Conservation (phyloP, 2,797 vertebrate species). For the Siniperca undulata region DNA sequence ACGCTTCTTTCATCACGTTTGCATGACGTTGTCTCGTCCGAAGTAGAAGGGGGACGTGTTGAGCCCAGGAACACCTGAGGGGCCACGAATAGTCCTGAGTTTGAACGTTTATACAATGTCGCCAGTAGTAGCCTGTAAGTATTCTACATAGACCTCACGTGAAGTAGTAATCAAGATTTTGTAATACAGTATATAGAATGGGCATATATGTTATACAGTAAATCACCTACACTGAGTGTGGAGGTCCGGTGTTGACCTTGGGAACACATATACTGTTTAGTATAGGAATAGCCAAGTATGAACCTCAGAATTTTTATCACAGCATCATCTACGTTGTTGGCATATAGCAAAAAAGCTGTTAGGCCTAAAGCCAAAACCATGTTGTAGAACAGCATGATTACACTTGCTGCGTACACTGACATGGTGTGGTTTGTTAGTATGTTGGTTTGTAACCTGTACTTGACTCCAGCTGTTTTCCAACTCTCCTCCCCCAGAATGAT, state of each 20-base stretch:
- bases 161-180: not conserved
- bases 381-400: not conserved
- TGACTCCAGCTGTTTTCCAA: not conserved
- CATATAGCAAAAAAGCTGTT: not conserved
- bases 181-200: not conserved
- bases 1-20: not conserved
- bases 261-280: not conserved
- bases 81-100: not conserved
- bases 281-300: not conserved
- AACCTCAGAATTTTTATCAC: not conserved
- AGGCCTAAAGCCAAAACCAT: not conserved
- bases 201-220: too few species aligned
- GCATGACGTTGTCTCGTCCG: too few species aligned
- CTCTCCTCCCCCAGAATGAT: slow-evolving; percentile 80
- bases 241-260: not conserved
- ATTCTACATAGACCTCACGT: not conserved
- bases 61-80: too few species aligned
- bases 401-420: not conserved
- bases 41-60: not conserved
- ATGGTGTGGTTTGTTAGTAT: not conserved
- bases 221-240: not conserved
- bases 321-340: not conserved
- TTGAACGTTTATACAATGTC: not conserved
- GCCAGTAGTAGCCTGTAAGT: not conserved
- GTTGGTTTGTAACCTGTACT: not conserved